phyloP scores from a whole-genome alignment of 2,797 vertebrate species.

The Astyanax mexicanus region DNA sequence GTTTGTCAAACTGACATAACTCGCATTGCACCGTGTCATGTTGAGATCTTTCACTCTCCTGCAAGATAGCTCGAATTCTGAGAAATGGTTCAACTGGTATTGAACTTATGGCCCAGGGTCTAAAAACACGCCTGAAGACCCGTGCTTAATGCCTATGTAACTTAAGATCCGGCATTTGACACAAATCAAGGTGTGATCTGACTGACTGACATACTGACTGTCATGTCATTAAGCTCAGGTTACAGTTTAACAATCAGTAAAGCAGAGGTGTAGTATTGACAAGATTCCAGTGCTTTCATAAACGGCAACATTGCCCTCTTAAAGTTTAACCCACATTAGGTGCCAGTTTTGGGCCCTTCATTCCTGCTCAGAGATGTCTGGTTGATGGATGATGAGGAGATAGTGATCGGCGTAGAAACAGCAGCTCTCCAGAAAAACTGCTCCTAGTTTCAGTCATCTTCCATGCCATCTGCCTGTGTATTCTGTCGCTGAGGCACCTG shows the following conservation, averaged over 20 bases:
- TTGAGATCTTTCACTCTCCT: slow-evolving; percentile 37
- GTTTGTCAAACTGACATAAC: slow-evolving; percentile 53
- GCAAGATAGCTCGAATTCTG: slow-evolving; percentile 49
- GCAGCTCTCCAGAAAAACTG: slow-evolving; percentile 19
- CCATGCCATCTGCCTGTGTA: slow-evolving; percentile 28
- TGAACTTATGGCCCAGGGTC: not conserved
- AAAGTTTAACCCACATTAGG: not conserved
- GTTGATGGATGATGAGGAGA: slow-evolving; percentile 11
- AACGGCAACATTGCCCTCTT: not conserved
- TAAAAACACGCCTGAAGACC: not conserved
- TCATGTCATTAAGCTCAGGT: not conserved
- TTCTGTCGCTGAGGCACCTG: slow-evolving; percentile 38
- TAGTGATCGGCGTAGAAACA: slow-evolving; percentile 16
- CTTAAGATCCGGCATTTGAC: not conserved
- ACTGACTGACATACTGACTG: no score
- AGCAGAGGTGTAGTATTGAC: not conserved
- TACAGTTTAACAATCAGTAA: not conserved
- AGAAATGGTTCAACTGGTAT: slow-evolving; percentile 22
- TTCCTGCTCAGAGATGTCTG: not conserved
- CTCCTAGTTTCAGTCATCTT: slow-evolving; percentile 19
- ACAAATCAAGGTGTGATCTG: not conserved
- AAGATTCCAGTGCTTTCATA: not conserved
- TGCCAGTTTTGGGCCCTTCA: not conserved
- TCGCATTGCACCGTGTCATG: slow-evolving; percentile 48
- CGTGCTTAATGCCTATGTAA: not conserved